A percentile compares a stretch with the other conserved stretches of the same genome.
These are phyloP conservation scores for Leucosticte australis DNA, from an alignment of 2,113 vertebrate species.

Conservation along the genomic window DNA sequence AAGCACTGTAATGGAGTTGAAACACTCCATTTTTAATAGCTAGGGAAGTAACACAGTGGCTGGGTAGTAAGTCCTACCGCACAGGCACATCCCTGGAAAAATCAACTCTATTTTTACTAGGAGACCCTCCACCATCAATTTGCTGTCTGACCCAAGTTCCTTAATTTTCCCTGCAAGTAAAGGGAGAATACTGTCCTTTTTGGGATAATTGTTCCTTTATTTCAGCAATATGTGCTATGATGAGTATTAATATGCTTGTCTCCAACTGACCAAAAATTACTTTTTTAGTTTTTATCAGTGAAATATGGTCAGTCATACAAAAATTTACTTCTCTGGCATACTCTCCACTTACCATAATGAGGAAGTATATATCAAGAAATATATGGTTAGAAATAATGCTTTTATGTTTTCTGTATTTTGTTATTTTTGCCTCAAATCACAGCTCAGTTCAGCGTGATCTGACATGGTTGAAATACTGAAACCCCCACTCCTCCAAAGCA, in stretches of 20 bases:
- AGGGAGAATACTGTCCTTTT: background rate
- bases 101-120: background rate
- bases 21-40: background rate
- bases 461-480: constrained; percentile 51
- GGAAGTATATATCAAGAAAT: constrained; percentile 37
- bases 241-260: background rate
- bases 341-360: constrained; percentile 7
- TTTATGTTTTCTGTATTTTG: constrained; percentile 55
- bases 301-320: constrained; percentile 15
- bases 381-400: constrained; percentile 37
- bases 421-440: constrained; percentile 64
- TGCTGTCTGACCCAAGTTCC: background rate
- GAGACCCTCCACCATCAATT: background rate
- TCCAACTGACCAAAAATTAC: background rate
- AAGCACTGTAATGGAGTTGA: background rate
- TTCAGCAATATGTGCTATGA: background rate
- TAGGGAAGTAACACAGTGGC: background rate
- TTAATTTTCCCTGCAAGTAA: background rate
- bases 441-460: constrained; percentile 41
- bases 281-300: constrained; percentile 27
- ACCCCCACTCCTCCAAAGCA: constrained; percentile 41
- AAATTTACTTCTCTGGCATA: constrained; percentile 25
- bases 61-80: background rate
- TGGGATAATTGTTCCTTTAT: background rate
- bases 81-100: background rate